phyloP scores from a whole-genome alignment of 2,888 invertebrate genomes.

The Rhabditoides inermis region DNA sequence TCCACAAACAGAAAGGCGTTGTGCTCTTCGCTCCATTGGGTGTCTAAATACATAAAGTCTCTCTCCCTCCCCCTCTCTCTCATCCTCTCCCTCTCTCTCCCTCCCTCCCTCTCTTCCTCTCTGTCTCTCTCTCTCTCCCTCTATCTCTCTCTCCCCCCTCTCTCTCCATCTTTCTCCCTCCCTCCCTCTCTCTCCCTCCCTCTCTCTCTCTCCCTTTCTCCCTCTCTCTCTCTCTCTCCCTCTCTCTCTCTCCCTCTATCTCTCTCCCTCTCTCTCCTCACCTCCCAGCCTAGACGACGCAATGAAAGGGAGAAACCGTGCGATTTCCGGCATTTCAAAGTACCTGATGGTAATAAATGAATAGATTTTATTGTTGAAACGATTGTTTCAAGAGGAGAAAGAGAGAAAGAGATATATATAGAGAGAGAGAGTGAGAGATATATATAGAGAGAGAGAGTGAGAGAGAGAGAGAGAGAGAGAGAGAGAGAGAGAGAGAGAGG shows the following conservation, averaged over 20 bases:
- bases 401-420: no score
- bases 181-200: slow-evolving; percentile 5
- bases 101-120: slow-evolving; percentile 6
- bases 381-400: no score
- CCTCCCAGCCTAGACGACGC: slow-evolving; percentile 22
- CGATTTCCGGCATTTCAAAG: slow-evolving; percentile 21
- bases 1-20: slow-evolving; percentile 36
- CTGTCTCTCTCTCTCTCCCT: neutral
- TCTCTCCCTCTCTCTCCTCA: neutral
- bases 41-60: no score
- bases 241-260: no score
- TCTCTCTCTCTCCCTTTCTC: neutral
- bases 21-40: slow-evolving; percentile 29
- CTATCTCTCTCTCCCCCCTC: slow-evolving; percentile 5
- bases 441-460: no score
- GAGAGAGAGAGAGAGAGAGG: no score
- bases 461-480: no score
- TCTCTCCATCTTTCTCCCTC: neutral
- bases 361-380: no score
- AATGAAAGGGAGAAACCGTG: slow-evolving; percentile 21
- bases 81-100: neutral
- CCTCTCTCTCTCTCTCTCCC: neutral
- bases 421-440: no score
- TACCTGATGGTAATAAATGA: no score
- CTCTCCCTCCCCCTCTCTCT: no score